Base-by-base conservation (phyloP, 1,140 invertebrate species). In the Brachionus asplanchnoidis region DNA sequence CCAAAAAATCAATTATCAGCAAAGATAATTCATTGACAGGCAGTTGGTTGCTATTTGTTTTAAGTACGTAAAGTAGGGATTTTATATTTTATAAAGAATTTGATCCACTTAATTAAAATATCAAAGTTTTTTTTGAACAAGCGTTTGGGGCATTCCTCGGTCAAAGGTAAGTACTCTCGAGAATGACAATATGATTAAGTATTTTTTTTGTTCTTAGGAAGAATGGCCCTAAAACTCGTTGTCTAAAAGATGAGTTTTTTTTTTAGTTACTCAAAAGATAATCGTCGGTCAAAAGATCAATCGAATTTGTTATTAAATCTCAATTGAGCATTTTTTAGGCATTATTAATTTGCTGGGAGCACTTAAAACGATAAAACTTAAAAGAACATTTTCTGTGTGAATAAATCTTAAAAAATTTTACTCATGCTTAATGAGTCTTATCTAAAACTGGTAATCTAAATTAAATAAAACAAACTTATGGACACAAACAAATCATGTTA, bases 61-160 rank as follows among this genome's bases (percentile, higher is more conserved):
- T 20, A 40, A 73, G 68, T 73, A 40, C 40, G 68, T 73, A 73
- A 73, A 73, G 40, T 42, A 73, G 53, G 53, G 53, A 60, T 60
- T 46, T 46, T 60, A 23, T 36, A 7, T 7, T 56, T 56, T 60
- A 17, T 42, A 73, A 42, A 73, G 68, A 73, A 73, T 73, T 73
- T 40, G 68, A 73, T 73, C 68, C 68, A 73, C 68, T 73, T 73
- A 73, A 73, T 73, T 73, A 40, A 68, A 73, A 73, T 73, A 40
- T 73, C 68, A 73, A 73, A 73, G 68, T 20, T 40, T 20, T 42
- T 40, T 68, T 73, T 73, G 12, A 42, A 73, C 36, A 73, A 73
- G 68, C 68, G 32, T 73, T 73, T 73, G 40, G 68, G 68, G 68
- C 17, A 40, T 73, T 73, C 32, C 26, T 68, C 26, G 14, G 28